Conservation (phyloP, 2,888 invertebrate genomes). For the Leptopilina drosophilae region DNA sequence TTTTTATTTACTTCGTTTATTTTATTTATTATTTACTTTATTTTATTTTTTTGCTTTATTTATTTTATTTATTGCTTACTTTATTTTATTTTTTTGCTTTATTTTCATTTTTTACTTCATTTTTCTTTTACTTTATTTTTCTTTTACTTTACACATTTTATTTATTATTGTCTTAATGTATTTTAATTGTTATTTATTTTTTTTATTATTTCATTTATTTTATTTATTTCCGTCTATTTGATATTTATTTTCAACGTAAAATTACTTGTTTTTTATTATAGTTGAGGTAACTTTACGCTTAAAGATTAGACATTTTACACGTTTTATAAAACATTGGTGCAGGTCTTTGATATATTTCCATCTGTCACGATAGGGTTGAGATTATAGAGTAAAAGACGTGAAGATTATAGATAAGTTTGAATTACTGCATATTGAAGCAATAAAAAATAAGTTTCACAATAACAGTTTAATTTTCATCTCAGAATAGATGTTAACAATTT, state of each 20-base stretch:
- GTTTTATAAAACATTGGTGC: not conserved
- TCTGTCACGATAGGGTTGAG: conserved; percentile 8
- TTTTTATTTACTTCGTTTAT: no score
- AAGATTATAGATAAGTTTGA: conserved; percentile 34
- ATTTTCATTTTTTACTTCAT: no score
- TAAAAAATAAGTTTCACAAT: conserved; percentile 22
- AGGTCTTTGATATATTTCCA: conserved; percentile 2
- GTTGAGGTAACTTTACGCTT: conserved; percentile 4
- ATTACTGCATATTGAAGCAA: conserved; percentile 38
- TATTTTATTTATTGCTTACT: no score
- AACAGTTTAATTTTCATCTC: not conserved
- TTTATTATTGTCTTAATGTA: no score
- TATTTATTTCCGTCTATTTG: no score
- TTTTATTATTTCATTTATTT: no score
- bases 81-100: no score
- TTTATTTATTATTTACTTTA: no score
- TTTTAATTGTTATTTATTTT: no score
- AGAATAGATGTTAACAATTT: not conserved
- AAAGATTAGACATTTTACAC: conserved; percentile 9
- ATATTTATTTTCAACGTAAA: conserved; percentile 11
- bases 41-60: no score
- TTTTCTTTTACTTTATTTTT: no score
- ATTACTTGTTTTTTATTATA: not conserved
- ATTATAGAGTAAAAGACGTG: conserved; percentile 15
- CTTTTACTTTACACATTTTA: no score